Evolutionary conservation across 2,797 vertebrate species (phyloP), one percentile per base, ranked within the genome.

Genomic region (Danio aesculapii): DNA sequence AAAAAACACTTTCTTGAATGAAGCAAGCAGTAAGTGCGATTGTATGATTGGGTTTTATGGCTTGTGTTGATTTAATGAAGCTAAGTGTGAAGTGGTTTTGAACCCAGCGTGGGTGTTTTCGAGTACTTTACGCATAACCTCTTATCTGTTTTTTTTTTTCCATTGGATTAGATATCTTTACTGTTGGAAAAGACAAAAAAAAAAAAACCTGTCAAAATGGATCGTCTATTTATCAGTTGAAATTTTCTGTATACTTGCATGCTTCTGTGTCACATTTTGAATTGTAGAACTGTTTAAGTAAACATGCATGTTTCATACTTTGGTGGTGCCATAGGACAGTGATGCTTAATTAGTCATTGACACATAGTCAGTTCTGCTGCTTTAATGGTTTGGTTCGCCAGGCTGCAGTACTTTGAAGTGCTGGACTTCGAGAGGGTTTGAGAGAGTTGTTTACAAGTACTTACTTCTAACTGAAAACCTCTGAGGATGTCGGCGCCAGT

Each of bases 1-100:
- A 91, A 86, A 89, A 88, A 89, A 88, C 39, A 46, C 63, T 49
- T 80, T 86, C 84, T 87, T 90, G 81, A 85, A 82, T 90, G 84
- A 84, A 87, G 75, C 46, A 82, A 84, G 77, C 41, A 5, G 82
- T 85, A 81, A 57, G 74, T 81, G 84, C 84, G 88, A 90, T 90
- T 87, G 70, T 74, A 4, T 80, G 68, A 72, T 77, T 81, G 61
- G 63, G 71, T 82, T 84, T 79, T 69, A 59, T 74, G 13, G 10
- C 30, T 69, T 47, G 43, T 76, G 70, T 46, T 64, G 17, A 16
- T 61, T 11, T 71, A 79, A 62, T 66, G 55, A 81, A 70, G 53
- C 52, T 77, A 74, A 81, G 70, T 67, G 50, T 70, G 72, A 79
- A 79, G 67, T 43, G 77, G 43, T 66, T 73, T 58, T 73, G 13